A percentile compares a stretch with the other conserved stretches of the same genome.
These are phyloP conservation scores for Elysia crispata DNA, from an alignment of 2,888 invertebrate species.

Conservation along the genomic window DNA sequence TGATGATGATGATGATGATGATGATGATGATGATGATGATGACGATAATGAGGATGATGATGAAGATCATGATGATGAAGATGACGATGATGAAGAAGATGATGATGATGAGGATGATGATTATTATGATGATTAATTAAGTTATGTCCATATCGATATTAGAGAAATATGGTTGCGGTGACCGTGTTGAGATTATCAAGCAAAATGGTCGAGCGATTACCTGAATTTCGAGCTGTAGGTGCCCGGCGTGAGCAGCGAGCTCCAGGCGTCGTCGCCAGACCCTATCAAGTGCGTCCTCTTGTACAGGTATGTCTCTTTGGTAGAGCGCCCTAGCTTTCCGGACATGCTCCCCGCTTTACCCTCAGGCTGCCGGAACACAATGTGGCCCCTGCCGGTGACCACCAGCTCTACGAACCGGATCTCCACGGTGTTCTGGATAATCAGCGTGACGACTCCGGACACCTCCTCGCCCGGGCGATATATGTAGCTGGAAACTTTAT, in stretches of 20 bases:
- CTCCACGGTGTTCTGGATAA: constrained; percentile 62
- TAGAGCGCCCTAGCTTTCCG: constrained; percentile 55
- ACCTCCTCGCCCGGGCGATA: constrained; percentile 70
- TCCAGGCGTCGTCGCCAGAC: constrained; percentile 61
- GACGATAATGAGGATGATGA: too few relatives aligned
- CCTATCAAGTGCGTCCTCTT: constrained; percentile 70
- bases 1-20: constrained; percentile 9
- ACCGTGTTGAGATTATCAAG: background rate
- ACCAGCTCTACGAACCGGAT: constrained; percentile 70
- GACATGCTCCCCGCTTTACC: constrained; percentile 45
- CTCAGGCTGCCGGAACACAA: constrained; percentile 50
- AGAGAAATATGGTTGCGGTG: background rate
- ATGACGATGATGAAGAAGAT: background rate
- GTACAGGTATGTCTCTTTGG: constrained; percentile 65
- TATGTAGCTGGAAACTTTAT: constrained; percentile 57
- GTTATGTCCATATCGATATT: too few relatives aligned
- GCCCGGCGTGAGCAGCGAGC: constrained; percentile 67
- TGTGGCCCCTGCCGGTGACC: constrained; percentile 66
- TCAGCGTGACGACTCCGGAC: constrained; percentile 67
- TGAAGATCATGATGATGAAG: background rate
- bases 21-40: constrained; percentile 1
- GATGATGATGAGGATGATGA: too few relatives aligned
- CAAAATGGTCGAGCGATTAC: background rate
- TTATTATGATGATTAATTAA: too few relatives aligned
- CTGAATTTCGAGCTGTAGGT: constrained; percentile 70